Conservation (phyloP, 2,888 invertebrate genomes). For the Trichogramma dendrolimi region DNA sequence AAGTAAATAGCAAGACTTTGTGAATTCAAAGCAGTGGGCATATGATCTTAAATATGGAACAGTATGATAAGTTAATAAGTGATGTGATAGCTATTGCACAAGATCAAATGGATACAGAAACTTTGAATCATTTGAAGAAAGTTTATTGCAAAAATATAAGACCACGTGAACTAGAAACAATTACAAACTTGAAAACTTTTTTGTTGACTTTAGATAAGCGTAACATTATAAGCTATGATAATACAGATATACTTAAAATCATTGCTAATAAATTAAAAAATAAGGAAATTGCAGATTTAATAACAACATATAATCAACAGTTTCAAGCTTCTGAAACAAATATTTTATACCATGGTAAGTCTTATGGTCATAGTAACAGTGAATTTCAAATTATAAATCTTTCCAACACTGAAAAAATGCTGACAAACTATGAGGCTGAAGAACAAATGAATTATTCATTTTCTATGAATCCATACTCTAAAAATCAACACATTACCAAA, state of each 20-base stretch:
- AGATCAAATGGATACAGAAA: slow-evolving; percentile 1
- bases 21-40: no score
- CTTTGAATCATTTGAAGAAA: slow-evolving; percentile 32
- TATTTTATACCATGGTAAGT: no score
- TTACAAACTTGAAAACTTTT: slow-evolving; percentile 35
- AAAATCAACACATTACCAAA: neutral
- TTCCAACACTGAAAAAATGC: neutral
- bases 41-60: slow-evolving; percentile 1
- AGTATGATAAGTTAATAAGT: slow-evolving; percentile 4
- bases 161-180: slow-evolving; percentile 36
- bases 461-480: neutral
- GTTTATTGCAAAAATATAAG: slow-evolving; percentile 33
- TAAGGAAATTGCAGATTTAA: slow-evolving; percentile 20
- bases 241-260: slow-evolving; percentile 34
- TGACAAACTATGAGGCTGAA: slow-evolving; percentile 1
- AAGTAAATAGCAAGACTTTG: no score
- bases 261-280: slow-evolving; percentile 35
- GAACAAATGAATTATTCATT: slow-evolving; percentile 7
- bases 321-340: no score
- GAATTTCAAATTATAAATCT: no score
- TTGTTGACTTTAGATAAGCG: slow-evolving; percentile 41
- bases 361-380: no score
- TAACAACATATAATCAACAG: no score
- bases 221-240: slow-evolving; percentile 31
- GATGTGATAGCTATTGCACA: slow-evolving; percentile 5